phyloP scores from a whole-genome alignment of 2,113 vertebrate species.

The Chitala chitala region DNA sequence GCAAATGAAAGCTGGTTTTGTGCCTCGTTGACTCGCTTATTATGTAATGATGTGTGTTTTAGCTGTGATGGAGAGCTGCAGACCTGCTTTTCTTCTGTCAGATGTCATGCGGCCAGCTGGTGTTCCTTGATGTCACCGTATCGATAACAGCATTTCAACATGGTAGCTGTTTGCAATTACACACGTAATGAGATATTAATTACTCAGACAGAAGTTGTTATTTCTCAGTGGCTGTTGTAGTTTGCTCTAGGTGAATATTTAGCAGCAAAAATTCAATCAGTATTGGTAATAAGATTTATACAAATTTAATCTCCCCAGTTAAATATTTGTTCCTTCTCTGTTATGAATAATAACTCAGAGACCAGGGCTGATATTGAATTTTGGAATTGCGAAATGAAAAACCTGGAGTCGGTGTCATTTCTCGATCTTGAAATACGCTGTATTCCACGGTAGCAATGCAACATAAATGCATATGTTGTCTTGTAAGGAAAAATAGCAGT shows the following conservation, averaged over 20 bases:
- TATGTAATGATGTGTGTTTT: too few species aligned
- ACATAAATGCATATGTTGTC: slow-evolving; percentile 6
- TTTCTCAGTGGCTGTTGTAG: slow-evolving; percentile 10
- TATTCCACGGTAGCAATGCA: slow-evolving; percentile 2
- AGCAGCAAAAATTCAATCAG: slow-evolving; percentile 45
- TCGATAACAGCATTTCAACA: slow-evolving; percentile 12
- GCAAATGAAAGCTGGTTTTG: not conserved
- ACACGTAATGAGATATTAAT: slow-evolving; percentile 45
- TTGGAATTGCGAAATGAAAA: slow-evolving; percentile 10
- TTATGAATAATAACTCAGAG: slow-evolving; percentile 39
- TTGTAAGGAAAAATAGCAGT: not conserved
- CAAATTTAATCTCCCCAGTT: slow-evolving; percentile 33
- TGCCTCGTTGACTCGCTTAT: too few species aligned
- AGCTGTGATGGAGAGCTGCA: not conserved
- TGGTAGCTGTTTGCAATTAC: slow-evolving; percentile 33
- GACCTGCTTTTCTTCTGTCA: not conserved
- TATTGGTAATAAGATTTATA: slow-evolving; percentile 41
- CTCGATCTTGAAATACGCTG: slow-evolving; percentile 6
- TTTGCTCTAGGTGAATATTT: slow-evolving; percentile 40
- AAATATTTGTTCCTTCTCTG: slow-evolving; percentile 37
- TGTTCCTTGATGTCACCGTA: not conserved
- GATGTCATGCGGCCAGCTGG: not conserved
- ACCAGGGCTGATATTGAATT: slow-evolving; percentile 9
- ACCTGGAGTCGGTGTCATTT: not conserved
- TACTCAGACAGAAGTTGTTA: slow-evolving; percentile 33